Evolutionary conservation across 1,140 invertebrate species (phyloP), one percentile per base, ranked within the genome.

Genomic region (Drosophila mojavensis): DNA sequence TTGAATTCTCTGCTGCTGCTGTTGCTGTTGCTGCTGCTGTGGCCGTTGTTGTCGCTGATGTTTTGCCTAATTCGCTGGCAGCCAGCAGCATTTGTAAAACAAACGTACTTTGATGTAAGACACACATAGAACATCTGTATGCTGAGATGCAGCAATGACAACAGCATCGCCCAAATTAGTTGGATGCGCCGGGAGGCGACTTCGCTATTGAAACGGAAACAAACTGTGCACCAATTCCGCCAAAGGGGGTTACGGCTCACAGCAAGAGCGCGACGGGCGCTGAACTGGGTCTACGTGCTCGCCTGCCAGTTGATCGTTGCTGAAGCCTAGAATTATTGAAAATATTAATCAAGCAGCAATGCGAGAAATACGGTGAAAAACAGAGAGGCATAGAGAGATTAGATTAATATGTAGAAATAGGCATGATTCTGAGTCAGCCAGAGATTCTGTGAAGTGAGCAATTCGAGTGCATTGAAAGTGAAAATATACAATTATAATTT

Each of bases 81-180:
- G 78, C 76, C 60, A 75, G 76, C 81, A 76, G 72, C 71, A 74
- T 50, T 68, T 69, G 60, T 56, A 55, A 84, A 85, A 77, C 81
- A 84, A 85, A 85, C 75, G 78, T 78, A 85, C 81, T 84, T 86
- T 86, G 83, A 83, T 89, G 84, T 85, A 85, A 85, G 56, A 74
- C 74, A 85, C 73, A 85, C 78, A 81, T 61, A 60, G 69, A 78
- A 81, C 81, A 84, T 84, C 69, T 79, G 80, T 60, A 73, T 53
- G 28, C 33, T 36, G 47, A 53, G 62, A 43, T 33, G n/a, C 33
- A 48, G 53, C 53, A 45, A 39, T 53, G 48, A 43, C 6, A 47
- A 20, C 33, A 61, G 48, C 15, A 2, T 5, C 13, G 60, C 41
- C 54, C 47, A 61, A 55, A 55, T 58, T 58, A 60, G 58, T 47